A percentile compares a stretch with the other conserved stretches of the same genome.
phyloP scores from a whole-genome alignment of 2,113 vertebrate genomes.

The Pseudorectes ferrugineus region DNA sequence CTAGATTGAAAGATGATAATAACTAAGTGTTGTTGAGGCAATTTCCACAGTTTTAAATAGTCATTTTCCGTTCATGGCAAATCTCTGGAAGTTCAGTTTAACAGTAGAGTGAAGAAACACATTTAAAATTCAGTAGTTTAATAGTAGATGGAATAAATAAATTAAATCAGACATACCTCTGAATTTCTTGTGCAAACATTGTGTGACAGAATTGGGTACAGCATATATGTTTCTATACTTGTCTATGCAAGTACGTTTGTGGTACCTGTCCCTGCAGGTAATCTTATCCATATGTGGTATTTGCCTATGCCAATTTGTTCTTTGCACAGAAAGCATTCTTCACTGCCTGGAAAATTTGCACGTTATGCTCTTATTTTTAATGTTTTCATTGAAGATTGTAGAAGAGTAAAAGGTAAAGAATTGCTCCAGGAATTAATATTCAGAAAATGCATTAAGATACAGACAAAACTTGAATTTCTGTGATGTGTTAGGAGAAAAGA shows the following conservation, averaged over 20 bases:
- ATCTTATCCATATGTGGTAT: neutral
- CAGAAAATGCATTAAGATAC: neutral
- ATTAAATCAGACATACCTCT: neutral
- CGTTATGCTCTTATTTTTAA: neutral
- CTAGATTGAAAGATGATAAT: neutral
- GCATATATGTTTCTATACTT: neutral
- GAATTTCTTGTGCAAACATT: neutral
- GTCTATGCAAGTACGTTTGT: neutral
- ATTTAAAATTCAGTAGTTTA: neutral
- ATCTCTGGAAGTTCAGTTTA: neutral
- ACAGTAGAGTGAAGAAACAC: neutral
- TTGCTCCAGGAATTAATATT: neutral
- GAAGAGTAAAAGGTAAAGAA: neutral
- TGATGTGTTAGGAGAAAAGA: neutral
- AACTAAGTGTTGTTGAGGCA: neutral
- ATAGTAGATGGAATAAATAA: neutral
- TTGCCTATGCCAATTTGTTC: neutral
- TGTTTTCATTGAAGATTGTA: neutral
- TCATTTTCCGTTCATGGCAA: neutral
- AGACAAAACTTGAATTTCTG: neutral
- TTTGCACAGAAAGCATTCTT: neutral
- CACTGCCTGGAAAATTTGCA: neutral
- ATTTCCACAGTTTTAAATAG: neutral
- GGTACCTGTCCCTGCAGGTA: slow-evolving; percentile 8
- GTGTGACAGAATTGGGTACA: neutral